These are phyloP conservation scores for Aphelinus certus DNA, from an alignment of 1,140 invertebrate species.

Conservation along the genomic window DNA sequence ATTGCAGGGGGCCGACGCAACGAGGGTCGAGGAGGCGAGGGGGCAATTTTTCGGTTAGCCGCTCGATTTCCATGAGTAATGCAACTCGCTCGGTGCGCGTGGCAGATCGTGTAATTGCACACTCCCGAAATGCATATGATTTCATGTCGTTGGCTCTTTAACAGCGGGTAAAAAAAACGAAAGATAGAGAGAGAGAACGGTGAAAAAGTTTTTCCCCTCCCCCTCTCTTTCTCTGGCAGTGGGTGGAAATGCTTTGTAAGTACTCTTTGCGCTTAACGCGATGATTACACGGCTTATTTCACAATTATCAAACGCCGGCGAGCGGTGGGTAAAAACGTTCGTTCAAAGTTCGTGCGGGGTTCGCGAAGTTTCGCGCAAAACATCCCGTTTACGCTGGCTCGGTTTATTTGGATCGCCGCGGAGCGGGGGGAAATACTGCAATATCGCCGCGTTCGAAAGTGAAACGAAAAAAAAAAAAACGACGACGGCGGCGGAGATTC, in stretches of 20 bases:
- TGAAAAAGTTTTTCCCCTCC: slow-evolving; percentile 11
- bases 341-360: slow-evolving; percentile 3
- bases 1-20: slow-evolving; percentile 2
- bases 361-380: background rate
- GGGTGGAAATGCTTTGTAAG: slow-evolving; percentile 13
- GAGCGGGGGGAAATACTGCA: background rate
- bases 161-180: too few species aligned
- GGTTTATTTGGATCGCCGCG: background rate
- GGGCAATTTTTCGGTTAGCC: slow-evolving; percentile 22
- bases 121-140: slow-evolving; percentile 23
- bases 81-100: background rate
- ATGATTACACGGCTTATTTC: slow-evolving; percentile 22
- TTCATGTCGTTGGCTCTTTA: slow-evolving; percentile 1
- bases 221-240: background rate
- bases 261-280: slow-evolving; percentile 12
- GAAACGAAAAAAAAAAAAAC: background rate
- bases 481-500: background rate
- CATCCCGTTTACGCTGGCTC: background rate
- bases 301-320: background rate
- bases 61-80: slow-evolving; percentile 25
- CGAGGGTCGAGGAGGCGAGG: background rate
- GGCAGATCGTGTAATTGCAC: slow-evolving; percentile 4
- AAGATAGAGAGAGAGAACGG: background rate
- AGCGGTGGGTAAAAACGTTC: background rate
- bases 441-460: background rate